Conservation (phyloP, 2,113 vertebrate genomes). For the Helogale parvula region DNA sequence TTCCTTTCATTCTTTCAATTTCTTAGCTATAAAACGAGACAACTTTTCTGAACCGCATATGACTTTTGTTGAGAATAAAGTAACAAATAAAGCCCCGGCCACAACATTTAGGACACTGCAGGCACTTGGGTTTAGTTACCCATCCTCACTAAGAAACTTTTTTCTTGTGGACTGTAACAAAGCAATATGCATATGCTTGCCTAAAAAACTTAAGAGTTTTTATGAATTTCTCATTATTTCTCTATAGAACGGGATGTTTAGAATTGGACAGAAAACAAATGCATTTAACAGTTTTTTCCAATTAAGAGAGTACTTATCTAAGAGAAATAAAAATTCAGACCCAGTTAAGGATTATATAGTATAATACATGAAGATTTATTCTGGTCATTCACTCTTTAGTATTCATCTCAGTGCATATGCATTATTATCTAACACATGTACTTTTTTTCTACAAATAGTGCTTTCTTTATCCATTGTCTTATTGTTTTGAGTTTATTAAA, state of each 20-base stretch:
- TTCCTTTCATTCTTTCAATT: neutral
- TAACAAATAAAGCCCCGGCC: neutral
- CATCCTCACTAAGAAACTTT: neutral
- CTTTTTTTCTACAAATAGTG: neutral
- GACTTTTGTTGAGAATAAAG: neutral
- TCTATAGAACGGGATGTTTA: neutral
- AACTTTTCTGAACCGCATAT: neutral
- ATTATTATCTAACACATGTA: neutral
- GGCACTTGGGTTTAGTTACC: neutral
- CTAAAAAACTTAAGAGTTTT: neutral
- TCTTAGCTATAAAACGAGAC: neutral
- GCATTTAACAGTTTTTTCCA: neutral
- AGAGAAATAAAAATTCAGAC: neutral
- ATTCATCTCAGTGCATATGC: neutral
- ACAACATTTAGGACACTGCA: fast-evolving
- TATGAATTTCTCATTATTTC: neutral
- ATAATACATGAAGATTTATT: neutral
- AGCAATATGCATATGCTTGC: neutral
- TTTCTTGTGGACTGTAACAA: neutral
- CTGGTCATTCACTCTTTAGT: neutral
- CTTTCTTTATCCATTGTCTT: neutral
- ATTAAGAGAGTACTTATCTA: neutral
- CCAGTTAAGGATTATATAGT: neutral
- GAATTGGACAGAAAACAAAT: neutral
- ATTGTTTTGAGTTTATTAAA: neutral